These are phyloP conservation scores for Balanococcus diminutus DNA, from an alignment of 2,888 invertebrate species.

Conservation along the genomic window DNA sequence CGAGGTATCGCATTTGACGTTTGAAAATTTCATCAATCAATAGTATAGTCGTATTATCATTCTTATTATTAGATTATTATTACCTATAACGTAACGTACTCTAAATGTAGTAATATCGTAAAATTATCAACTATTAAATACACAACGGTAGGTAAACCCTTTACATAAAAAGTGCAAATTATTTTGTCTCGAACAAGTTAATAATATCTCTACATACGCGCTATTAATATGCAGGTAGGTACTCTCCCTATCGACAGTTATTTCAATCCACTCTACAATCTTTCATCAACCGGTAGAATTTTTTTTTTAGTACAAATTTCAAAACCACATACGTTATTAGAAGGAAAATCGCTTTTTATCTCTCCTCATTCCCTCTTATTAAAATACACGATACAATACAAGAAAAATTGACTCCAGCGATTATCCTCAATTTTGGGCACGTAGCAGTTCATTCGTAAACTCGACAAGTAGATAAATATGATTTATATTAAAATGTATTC, in stretches of 20 bases:
- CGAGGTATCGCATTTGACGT: not conserved
- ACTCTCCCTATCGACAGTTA: not conserved
- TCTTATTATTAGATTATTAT: not conserved
- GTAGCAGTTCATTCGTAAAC: not conserved
- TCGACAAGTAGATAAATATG: not conserved
- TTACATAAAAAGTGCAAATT: constrained; percentile 12
- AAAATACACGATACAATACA: not conserved
- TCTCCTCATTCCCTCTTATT: not conserved
- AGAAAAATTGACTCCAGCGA: not conserved
- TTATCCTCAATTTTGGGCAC: not conserved
- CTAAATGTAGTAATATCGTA: not conserved
- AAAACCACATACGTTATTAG: not conserved
- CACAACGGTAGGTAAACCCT: not conserved
- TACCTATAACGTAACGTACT: not conserved
- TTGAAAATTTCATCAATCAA: not conserved
- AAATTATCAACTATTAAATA: not conserved
- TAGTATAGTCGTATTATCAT: not conserved
- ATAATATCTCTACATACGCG: too few species aligned
- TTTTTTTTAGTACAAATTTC: not conserved
- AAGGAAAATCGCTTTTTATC: not conserved
- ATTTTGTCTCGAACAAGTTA: not conserved
- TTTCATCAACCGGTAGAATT: too few species aligned
- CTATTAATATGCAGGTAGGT: not conserved
- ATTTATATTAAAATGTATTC: not conserved
- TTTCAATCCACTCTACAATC: not conserved